Conservation (phyloP, 1,140 invertebrate species). For the Muscidifurax raptorellus region DNA sequence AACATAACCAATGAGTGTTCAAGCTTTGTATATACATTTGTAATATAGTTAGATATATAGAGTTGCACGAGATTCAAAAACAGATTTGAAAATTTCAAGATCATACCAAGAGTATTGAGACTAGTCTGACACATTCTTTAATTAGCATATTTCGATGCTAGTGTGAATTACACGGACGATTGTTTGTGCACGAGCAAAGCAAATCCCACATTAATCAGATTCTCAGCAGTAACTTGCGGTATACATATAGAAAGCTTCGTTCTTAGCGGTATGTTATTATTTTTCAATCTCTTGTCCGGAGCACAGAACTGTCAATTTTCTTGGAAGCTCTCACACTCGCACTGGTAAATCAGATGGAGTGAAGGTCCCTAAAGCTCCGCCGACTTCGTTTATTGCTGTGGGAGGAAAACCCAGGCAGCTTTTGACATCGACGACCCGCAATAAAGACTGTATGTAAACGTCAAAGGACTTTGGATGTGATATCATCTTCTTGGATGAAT, state of each 20-base stretch:
- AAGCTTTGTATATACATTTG: too few relatives aligned
- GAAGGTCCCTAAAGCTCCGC: background rate
- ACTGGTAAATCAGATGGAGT: background rate
- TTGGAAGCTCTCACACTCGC: background rate
- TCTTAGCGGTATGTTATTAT: background rate
- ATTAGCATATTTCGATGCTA: too few relatives aligned
- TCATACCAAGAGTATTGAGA: too few relatives aligned
- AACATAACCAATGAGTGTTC: too few relatives aligned
- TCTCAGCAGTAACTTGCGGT: background rate
- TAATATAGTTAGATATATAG: too few relatives aligned
- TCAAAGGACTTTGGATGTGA: background rate
- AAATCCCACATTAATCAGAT: too few relatives aligned
- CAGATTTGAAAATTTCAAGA: too few relatives aligned
- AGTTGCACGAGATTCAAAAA: too few relatives aligned
- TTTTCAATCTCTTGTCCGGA: background rate
- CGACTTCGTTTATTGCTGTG: background rate
- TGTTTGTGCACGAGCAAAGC: too few relatives aligned
- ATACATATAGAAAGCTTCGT: background rate
- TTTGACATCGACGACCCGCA: background rate
- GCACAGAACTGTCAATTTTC: background rate
- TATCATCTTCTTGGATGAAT: background rate
- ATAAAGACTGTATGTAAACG: background rate
- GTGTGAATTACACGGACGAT: too few relatives aligned
- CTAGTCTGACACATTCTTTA: too few relatives aligned
- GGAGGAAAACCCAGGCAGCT: background rate